Evolutionary conservation across 1,140 invertebrate genomes (phyloP).

Genomic region (Potamilus streckersoni): DNA sequence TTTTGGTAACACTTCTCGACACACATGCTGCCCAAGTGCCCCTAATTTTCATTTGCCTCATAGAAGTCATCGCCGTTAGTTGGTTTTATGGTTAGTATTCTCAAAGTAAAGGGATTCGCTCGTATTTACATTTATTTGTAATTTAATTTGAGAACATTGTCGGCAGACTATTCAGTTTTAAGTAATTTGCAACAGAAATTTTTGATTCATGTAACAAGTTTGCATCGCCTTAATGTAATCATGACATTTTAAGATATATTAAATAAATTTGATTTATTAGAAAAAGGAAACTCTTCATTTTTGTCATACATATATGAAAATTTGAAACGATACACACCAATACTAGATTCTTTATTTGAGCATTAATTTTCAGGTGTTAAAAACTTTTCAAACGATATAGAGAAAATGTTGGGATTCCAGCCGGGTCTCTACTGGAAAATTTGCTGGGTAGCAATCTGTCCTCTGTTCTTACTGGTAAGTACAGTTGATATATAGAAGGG

Average conservation of each 20-base stretch:
- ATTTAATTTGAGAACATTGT: neutral
- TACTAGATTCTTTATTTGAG: neutral
- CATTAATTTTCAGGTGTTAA: constrained; percentile 51
- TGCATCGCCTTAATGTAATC: no score
- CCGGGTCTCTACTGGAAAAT: constrained; percentile 79
- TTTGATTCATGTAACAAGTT: no score
- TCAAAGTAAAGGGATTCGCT: neutral
- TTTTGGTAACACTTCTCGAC: constrained; percentile 85
- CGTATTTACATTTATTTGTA: neutral
- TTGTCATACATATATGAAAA: no score
- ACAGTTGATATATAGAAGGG: neutral
- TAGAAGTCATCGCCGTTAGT: constrained; percentile 87
- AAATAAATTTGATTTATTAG: no score
- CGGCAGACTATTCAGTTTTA: neutral
- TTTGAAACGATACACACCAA: neutral
- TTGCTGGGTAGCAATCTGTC: constrained; percentile 82
- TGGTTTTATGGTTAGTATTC: constrained; percentile 87
- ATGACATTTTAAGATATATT: no score
- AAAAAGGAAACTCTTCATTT: no score
- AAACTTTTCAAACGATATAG: constrained; percentile 72
- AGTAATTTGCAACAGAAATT: neutral
- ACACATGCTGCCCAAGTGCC: constrained; percentile 88
- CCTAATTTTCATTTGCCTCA: constrained; percentile 86
- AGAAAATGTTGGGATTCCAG: constrained; percentile 82
- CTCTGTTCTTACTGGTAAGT: constrained; percentile 80